A percentile compares a stretch with the other conserved stretches of the same genome.
These are phyloP conservation scores for Monodelphis domestica DNA, from an alignment of 2,797 vertebrate species.

Conservation along the genomic window DNA sequence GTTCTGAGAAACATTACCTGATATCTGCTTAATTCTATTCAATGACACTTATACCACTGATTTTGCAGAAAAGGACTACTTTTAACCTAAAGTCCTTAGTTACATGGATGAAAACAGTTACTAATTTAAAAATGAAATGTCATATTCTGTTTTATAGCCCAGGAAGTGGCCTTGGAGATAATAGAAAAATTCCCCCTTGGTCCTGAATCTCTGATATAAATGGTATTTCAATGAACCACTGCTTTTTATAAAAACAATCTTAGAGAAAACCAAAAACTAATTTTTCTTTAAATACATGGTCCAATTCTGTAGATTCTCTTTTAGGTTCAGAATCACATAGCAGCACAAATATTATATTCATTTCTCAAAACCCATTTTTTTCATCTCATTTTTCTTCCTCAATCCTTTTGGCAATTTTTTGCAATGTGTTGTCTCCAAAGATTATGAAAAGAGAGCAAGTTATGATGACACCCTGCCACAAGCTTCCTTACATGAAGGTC, in stretches of 20 bases:
- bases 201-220: background rate
- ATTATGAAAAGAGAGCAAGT: conserved; percentile 29
- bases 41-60: background rate
- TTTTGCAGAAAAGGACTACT: background rate
- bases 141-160: background rate
- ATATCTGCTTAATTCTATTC: background rate
- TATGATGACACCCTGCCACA: conserved; percentile 44
- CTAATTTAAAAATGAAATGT: conserved; percentile 27
- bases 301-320: background rate
- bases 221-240: background rate
- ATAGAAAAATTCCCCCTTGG: background rate
- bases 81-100: background rate
- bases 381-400: background rate
- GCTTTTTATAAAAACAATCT: background rate
- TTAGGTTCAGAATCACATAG: background rate
- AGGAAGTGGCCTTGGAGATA: background rate
- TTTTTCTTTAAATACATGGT: background rate
- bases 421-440: conserved; percentile 13
- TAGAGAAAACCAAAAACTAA: conserved; percentile 1
- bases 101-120: background rate
- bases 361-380: background rate
- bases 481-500: conserved; percentile 57
- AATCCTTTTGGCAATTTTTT: background rate
- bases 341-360: background rate
- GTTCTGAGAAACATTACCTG: background rate